Evolutionary conservation across 1,140 invertebrate genomes (phyloP), one percentile per base, ranked within the genome.

Genomic region (Drosophila ambigua): DNA sequence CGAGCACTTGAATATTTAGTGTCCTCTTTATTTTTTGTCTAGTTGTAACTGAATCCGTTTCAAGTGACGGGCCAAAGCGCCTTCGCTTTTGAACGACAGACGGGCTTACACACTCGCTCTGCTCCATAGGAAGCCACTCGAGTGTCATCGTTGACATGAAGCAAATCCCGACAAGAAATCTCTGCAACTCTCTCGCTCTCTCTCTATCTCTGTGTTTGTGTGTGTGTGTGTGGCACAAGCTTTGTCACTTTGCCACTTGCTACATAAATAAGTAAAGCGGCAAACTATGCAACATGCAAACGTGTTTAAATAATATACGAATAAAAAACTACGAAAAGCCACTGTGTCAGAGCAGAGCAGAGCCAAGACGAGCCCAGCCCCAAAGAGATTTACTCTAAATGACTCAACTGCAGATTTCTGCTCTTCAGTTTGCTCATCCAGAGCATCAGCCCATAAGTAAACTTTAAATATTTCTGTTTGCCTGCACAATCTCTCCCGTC

Each of bases 281-380:
- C 39, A 55, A 58, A 76, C 65, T 64, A 48, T 69, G 65, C 65
- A 69, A 43, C 65, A 49, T 58, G 67, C 64, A 71, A 31, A 71
- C 50, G 48, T 9, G 28, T 51, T 62, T 79, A 63, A 79, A 79
- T 79, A 79, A 79, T 79, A 66, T 61, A 79, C 67, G 60, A 46
- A 58, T 28, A 55, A 64, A 43, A 67, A 46, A 23, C 58, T 20
- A 26, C n/a, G 11, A 23, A 7, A 8, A 31, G 31, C 9, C n/a
- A 35, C 31, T 9, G 31, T 35, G 31, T 8, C 31, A 35, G 31
- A 9, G 31, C 31, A 35, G 31, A 35, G 9, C 8, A 9, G 31
- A 35, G 31, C 1, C 26, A 6, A 6, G 23, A 24, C 26, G 26
- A 35, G 63, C n/a, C 13, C n/a, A n/a, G n/a, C n/a, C 5, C 20